Conservation (phyloP, 2,888 invertebrate genomes). For the Idaea biselata region DNA sequence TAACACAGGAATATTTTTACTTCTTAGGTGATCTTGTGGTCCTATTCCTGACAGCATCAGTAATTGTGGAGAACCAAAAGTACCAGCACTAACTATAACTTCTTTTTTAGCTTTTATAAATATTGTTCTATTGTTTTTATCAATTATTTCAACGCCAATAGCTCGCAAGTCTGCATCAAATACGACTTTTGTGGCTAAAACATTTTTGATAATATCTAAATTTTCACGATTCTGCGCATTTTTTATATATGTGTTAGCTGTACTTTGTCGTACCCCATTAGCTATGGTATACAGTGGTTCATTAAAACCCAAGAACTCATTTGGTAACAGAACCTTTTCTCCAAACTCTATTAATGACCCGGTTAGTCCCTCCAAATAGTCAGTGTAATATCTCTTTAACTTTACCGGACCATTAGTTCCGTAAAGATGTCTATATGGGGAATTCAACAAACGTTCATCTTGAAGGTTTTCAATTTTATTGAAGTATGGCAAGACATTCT, state of each 20-base stretch:
- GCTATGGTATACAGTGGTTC: constrained; percentile 62
- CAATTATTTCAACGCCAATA: constrained; percentile 54
- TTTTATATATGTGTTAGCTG: constrained; percentile 66
- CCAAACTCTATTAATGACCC: constrained; percentile 62
- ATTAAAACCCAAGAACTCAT: constrained; percentile 58
- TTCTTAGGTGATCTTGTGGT: constrained; percentile 52
- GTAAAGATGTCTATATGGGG: constrained; percentile 35
- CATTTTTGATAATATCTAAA: constrained; percentile 55
- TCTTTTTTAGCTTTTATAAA: constrained; percentile 53
- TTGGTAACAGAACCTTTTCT: constrained; percentile 41
- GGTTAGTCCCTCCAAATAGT: constrained; percentile 18
- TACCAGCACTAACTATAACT: constrained; percentile 38
- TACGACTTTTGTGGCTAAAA: constrained; percentile 64
- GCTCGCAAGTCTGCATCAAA: constrained; percentile 65
- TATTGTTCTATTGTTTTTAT: constrained; percentile 11
- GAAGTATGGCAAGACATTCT: constrained; percentile 62
- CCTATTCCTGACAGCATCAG: constrained; percentile 33
- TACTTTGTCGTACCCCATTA: constrained; percentile 61
- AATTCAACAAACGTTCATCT: constrained; percentile 14
- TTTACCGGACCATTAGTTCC: constrained; percentile 47
- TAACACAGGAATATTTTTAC: constrained; percentile 45
- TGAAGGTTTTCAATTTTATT: constrained; percentile 63
- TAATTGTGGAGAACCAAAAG: too few species aligned
- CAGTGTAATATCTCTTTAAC: too few species aligned
- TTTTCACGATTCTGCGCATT: constrained; percentile 40